phyloP scores from a whole-genome alignment of 2,888 invertebrate species.

The Coelopa pilipes region DNA sequence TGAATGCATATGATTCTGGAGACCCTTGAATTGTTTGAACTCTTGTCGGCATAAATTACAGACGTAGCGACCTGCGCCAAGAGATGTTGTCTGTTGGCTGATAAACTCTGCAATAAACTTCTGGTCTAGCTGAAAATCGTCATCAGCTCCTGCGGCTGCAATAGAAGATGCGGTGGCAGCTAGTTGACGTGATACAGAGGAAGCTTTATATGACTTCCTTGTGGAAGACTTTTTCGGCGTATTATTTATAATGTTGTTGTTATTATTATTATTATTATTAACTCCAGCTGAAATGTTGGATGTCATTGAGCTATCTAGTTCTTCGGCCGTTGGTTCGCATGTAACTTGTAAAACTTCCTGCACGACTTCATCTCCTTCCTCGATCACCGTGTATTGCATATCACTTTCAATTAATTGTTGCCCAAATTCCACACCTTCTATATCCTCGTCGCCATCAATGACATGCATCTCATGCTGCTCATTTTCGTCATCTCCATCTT shows the following conservation, averaged over 20 bases:
- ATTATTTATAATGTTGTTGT: slow-evolving; percentile 19
- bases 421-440: slow-evolving; percentile 41
- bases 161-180: slow-evolving; percentile 61
- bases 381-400: slow-evolving; percentile 59
- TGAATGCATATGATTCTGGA: slow-evolving; percentile 73
- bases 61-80: slow-evolving; percentile 71
- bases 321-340: slow-evolving; percentile 41
- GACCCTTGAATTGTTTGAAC: slow-evolving; percentile 73
- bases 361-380: slow-evolving; percentile 53
- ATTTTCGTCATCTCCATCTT: slow-evolving; percentile 51
- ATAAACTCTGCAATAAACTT: slow-evolving; percentile 65
- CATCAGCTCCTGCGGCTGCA: slow-evolving; percentile 57
- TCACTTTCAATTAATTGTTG: slow-evolving; percentile 52
- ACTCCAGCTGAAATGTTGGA: slow-evolving; percentile 31
- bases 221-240: slow-evolving; percentile 46
- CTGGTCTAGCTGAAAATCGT: slow-evolving; percentile 62
- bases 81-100: slow-evolving; percentile 69
- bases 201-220: slow-evolving; percentile 40
- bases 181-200: slow-evolving; percentile 50
- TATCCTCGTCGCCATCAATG: slow-evolving; percentile 47
- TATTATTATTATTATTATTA: slow-evolving; percentile 10
- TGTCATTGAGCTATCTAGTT: slow-evolving; percentile 32
- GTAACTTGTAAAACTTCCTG: slow-evolving; percentile 46
- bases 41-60: slow-evolving; percentile 75
- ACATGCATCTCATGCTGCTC: slow-evolving; percentile 41